phyloP scores from a whole-genome alignment of 1,140 invertebrate species.

The Drosophila mayri region DNA sequence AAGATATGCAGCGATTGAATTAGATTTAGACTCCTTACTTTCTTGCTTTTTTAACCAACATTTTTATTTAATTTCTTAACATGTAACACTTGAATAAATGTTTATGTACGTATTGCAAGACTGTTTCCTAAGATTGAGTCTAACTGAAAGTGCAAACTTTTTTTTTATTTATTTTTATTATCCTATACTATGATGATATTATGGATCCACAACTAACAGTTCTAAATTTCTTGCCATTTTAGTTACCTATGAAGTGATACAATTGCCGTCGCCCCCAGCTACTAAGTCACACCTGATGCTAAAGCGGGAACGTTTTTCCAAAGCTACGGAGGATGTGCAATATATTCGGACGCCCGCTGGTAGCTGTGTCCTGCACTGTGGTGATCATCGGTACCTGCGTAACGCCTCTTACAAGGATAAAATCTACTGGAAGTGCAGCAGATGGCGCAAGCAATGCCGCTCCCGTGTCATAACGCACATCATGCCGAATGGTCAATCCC shows the following conservation, averaged over 20 bases:
- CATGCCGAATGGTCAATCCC: conserved; percentile 36
- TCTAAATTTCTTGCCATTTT: conserved; percentile 12
- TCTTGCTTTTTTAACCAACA: conserved; percentile 20
- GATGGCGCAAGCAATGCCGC: conserved; percentile 79
- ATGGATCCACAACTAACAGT: conserved; percentile 9
- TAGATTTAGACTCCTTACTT: conserved; percentile 10
- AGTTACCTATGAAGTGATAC: conserved; percentile 52
- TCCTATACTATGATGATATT: background rate
- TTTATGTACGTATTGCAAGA: conserved; percentile 11
- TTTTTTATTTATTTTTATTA: background rate
- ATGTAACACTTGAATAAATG: conserved; percentile 37
- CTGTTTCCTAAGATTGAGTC: background rate
- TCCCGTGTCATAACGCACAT: conserved; percentile 75
- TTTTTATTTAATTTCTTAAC: conserved; percentile 31
- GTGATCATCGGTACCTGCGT: conserved; percentile 77
- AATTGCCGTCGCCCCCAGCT: background rate
- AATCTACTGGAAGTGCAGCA: conserved; percentile 84
- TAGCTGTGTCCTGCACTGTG: conserved; percentile 70
- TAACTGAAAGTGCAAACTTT: background rate
- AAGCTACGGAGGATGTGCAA: conserved; percentile 57
- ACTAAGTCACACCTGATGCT: conserved; percentile 24
- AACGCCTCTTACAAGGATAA: conserved; percentile 82
- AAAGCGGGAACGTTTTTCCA: conserved; percentile 59
- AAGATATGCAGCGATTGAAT: conserved; percentile 65
- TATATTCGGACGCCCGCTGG: conserved; percentile 71